Conservation (phyloP, 2,888 invertebrate genomes). For the Eulithis testata region DNA sequence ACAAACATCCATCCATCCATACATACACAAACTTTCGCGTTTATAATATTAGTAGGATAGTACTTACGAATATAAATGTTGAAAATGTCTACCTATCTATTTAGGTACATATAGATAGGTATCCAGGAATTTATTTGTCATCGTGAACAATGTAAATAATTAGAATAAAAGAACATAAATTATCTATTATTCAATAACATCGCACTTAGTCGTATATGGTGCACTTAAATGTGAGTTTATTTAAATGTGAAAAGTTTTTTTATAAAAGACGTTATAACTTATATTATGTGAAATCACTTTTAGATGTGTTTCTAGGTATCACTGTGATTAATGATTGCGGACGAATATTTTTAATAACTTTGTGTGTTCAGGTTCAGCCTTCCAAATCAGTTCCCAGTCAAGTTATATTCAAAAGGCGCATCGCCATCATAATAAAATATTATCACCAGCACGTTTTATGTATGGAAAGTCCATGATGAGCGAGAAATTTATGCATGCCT, state of each 20-base stretch:
- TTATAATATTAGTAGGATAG: no score
- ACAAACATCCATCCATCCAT: no score
- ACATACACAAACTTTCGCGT: no score
- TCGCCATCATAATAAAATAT: neutral
- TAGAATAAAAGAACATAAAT: conserved; percentile 6
- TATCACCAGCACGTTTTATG: neutral
- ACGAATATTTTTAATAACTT: conserved; percentile 1
- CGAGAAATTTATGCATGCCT: no score
- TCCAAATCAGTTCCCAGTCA: no score
- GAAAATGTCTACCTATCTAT: neutral
- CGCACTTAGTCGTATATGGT: conserved; percentile 38
- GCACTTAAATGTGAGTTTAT: conserved; percentile 58
- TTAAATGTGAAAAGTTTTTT: conserved; percentile 52
- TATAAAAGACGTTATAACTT: conserved; percentile 66
- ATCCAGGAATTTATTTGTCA: conserved; percentile 17
- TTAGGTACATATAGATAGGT: neutral
- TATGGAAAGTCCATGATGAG: no score
- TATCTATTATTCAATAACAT: conserved; percentile 22
- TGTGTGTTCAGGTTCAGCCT: no score
- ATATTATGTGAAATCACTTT: conserved; percentile 41
- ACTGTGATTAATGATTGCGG: conserved; percentile 32
- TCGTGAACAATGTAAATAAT: conserved; percentile 7
- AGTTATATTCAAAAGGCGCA: neutral
- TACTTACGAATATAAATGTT: no score
- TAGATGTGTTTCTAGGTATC: conserved; percentile 42